Evolutionary conservation across 2,888 invertebrate species (phyloP), one percentile per base, ranked within the genome.

Genomic region (Alloscopus bannaensis): DNA sequence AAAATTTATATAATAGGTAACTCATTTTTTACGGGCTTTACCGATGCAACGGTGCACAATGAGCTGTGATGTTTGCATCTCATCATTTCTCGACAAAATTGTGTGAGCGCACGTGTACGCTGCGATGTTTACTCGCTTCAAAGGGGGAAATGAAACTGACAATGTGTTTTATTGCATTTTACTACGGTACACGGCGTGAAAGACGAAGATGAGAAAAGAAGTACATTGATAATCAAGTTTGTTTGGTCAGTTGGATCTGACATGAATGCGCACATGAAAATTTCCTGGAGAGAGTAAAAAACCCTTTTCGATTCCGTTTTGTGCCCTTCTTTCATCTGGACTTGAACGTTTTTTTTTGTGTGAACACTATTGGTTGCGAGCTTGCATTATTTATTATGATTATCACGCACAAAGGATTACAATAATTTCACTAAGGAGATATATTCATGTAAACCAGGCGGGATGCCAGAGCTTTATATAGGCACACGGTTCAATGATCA

Each of bases 211-310:
- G 22, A 52, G 8, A 18, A 11, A 52, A 65, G 55, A 55, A 52
- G 52, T 65, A 50, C 28, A 52, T 24, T 24, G 20, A 62, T 68
- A 76, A 76, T 69, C 68, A 77, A 50, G 62, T 77, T 77, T 77
- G 77, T 77, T 77, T 77, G 77, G 77, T 77, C 77, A 77, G 77
- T 77, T 77, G 77, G 77, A 64, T 64, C 57, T n/a, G n/a, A n/a
- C n/a, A n/a, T n/a, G n/a, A n/a, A n/a, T 20, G 52, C 69, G 57
- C 62, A 55, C 62, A 62, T 69, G 76, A 22, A 62, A 69, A 69
- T 69, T 69, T 59, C 75, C 66, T 29, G 47, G 57, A 64, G 70
- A 36, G 64, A 59, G n/a, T n/a, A n/a, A n/a, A n/a, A n/a, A n/a
- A n/a, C n/a, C n/a, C n/a, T n/a, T n/a, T n/a, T n/a, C n/a, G n/a